Evolutionary conservation across 2,888 invertebrate species (phyloP).

Genomic region (Synergus gifuensis): DNA sequence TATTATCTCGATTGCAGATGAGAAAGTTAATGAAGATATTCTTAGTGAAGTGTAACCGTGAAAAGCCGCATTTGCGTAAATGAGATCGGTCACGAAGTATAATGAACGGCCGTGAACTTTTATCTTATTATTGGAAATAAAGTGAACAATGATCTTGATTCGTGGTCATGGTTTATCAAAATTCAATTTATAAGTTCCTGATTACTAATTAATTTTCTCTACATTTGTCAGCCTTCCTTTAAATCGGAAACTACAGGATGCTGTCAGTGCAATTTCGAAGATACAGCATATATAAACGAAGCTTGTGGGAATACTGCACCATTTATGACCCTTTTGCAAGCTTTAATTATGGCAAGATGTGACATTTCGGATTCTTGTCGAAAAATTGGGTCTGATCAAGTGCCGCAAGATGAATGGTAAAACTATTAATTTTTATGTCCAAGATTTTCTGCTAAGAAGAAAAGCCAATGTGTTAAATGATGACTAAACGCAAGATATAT

Average conservation of each 20-base stretch:
- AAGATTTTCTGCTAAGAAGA: background rate
- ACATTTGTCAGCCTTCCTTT: conserved; percentile 36
- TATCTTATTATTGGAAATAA: background rate
- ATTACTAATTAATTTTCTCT: background rate
- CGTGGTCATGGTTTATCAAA: background rate
- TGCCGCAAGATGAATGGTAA: conserved; percentile 68
- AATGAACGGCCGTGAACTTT: background rate
- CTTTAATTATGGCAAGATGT: conserved; percentile 68
- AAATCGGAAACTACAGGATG: conserved; percentile 53
- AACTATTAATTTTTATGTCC: conserved; percentile 15
- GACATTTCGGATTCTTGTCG: conserved; percentile 73
- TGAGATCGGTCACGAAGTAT: background rate
- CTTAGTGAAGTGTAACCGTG: background rate
- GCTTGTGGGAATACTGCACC: conserved; percentile 66
- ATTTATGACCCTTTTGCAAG: conserved; percentile 71
- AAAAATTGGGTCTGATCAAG: conserved; percentile 66
- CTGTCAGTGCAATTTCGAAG: conserved; percentile 68
- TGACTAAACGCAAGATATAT: no score
- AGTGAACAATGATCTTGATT: background rate
- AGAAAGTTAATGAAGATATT: background rate
- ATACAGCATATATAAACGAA: conserved; percentile 67
- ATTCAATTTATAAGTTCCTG: background rate
- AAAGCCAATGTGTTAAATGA: no score
- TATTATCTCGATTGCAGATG: background rate
- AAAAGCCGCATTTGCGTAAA: background rate